Base-by-base conservation (phyloP, 2,797 vertebrate species). In the Enteromius treurensis region DNA sequence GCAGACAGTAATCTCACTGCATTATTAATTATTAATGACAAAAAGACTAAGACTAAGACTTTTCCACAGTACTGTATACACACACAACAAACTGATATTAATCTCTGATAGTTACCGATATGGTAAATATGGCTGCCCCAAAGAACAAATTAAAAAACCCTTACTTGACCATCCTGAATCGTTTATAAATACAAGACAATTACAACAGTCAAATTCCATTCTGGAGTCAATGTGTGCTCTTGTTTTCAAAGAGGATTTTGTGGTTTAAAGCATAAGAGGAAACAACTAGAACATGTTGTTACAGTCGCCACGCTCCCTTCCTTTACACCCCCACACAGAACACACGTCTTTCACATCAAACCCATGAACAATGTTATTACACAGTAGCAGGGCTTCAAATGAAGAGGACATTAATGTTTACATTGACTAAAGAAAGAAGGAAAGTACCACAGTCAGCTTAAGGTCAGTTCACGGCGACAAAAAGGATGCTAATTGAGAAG, bases 291-390 rank as follows among this genome's bases (percentile, higher is more conserved):
- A 92, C 87, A 87, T 87, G 87, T 90, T 92, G 89, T 92, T 89
- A 82, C 26, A 80, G 83, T 86, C 89, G 89, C 90, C 47, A 68
- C 77, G 17, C 23, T 88, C 90, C 87, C 77, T 84, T 90, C 58
- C 85, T 79, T 86, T 15, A 53, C 55, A 64, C 58, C 88, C 84
- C 82, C 84, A 88, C 88, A 90, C 89, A 88, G 77, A 86, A 79
- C 85, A 91, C 80, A 88, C 19, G 42, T 87, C 81, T 79, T 84
- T 90, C 89, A 91, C 91, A 92, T 93, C 91, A 93, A 91, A 91
- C 93, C n/a, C 90, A 93, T 92, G 91, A 94, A 85, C 86, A 90
- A 93, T 93, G 93, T 94, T 93, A 93, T 94, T 92, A 92, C 87
- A 91, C 71, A 55, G 88, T 82, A 84, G 89, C 87, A 65, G 60